These are phyloP conservation scores for Temnothorax longispinosus DNA, from an alignment of 1,140 invertebrate genomes.

Conservation along the genomic window DNA sequence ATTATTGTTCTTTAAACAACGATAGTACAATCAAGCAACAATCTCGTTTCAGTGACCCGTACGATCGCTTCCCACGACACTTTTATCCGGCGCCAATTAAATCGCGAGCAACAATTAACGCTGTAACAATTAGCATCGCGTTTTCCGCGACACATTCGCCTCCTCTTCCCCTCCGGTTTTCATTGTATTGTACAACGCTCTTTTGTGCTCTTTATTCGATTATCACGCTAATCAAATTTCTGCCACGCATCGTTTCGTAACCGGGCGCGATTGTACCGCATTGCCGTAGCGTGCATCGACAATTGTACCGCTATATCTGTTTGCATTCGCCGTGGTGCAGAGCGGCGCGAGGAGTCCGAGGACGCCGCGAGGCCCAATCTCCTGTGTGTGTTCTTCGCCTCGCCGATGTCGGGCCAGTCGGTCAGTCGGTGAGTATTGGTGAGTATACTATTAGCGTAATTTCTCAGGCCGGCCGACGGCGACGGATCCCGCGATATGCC, in stretches of 20 bases:
- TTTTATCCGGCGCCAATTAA: constrained; percentile 15
- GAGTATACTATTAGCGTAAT: constrained; percentile 38
- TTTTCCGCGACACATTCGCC: background rate
- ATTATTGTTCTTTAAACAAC: background rate
- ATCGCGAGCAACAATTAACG: constrained; percentile 13
- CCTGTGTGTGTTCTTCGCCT: background rate
- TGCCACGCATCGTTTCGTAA: constrained; percentile 13
- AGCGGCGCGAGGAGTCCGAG: background rate
- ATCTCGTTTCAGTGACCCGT: background rate
- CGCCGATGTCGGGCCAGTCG: constrained; percentile 28
- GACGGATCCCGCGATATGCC: background rate
- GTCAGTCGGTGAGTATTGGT: constrained; percentile 58
- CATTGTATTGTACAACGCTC: background rate
- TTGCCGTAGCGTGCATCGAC: background rate
- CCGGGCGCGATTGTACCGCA: background rate
- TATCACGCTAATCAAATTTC: constrained; percentile 17
- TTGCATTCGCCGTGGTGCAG: background rate
- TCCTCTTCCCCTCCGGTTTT: background rate
- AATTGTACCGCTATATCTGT: constrained; percentile 9
- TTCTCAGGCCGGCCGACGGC: background rate
- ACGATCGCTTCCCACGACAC: background rate
- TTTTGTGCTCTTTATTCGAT: background rate
- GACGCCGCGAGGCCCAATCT: background rate
- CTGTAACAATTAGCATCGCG: background rate
- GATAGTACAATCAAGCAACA: background rate